Evolutionary conservation across 2,113 vertebrate species (phyloP).

Genomic region (Lasiurus borealis): DNA sequence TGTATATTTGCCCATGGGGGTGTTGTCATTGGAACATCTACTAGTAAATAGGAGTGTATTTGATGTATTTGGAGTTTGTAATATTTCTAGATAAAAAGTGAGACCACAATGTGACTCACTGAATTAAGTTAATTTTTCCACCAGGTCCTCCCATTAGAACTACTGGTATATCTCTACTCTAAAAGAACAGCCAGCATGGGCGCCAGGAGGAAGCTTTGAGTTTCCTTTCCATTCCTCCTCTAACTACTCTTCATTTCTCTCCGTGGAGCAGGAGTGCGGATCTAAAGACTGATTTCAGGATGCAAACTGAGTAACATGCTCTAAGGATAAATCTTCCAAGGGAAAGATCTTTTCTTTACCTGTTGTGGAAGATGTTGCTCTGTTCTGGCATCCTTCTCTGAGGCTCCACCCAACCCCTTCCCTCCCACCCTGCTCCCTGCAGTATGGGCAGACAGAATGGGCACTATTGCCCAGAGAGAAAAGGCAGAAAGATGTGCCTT

Average conservation of each 20-base stretch:
- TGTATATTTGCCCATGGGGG: not conserved
- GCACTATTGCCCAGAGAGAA: not conserved
- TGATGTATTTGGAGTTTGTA: not conserved
- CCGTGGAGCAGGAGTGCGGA: not conserved
- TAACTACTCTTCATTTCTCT: not conserved
- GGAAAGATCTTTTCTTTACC: not conserved
- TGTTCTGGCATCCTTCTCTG: not conserved
- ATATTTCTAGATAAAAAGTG: conserved; percentile 6
- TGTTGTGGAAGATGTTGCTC: no score
- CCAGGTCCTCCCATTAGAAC: not conserved
- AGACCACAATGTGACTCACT: not conserved
- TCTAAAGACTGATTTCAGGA: not conserved
- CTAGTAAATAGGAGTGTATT: not conserved
- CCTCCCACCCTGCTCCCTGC: not conserved
- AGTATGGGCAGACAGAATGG: not conserved
- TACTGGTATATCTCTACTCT: not conserved
- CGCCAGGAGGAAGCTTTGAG: not conserved
- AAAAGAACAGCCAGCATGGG: not conserved
- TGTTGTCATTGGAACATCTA: not conserved
- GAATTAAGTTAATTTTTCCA: conserved; percentile 22
- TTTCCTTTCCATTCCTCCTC: not conserved
- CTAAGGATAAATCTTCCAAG: not conserved
- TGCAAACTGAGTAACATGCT: not conserved
- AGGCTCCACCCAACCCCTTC: not conserved
- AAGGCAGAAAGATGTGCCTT: not conserved